Percentiles rank a stretch among this genome's conserved stretches.
Conservation (phyloP, 2,888 invertebrate species). For the Argyresthia albistria region DNA sequence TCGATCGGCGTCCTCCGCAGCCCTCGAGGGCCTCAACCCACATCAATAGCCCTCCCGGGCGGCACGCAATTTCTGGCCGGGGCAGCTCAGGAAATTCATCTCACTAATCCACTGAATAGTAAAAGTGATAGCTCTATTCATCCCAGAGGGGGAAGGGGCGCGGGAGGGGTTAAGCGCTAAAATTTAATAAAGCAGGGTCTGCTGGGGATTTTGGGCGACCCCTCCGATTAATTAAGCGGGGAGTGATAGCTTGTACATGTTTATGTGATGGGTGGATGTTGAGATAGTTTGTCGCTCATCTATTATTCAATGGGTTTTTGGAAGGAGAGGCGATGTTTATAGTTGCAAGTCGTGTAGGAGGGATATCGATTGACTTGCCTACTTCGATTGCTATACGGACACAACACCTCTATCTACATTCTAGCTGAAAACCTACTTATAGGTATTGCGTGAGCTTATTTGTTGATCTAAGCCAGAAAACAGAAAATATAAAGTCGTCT, state of each 20-base stretch:
- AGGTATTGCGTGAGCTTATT: too few relatives aligned
- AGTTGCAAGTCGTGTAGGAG: too few relatives aligned
- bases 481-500: too few relatives aligned
- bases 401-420: too few relatives aligned
- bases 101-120: constrained; percentile 69
- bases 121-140: constrained; percentile 70
- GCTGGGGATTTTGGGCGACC: constrained; percentile 41
- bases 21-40: not conserved
- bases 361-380: too few relatives aligned
- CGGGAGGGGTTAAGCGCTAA: constrained; percentile 54
- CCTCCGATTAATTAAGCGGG: constrained; percentile 54
- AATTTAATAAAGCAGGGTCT: constrained; percentile 64
- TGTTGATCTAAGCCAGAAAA: too few relatives aligned
- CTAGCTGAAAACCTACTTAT: too few relatives aligned
- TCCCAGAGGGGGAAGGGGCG: constrained; percentile 20
- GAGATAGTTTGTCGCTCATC: constrained; percentile 24
- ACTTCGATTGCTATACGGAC: too few relatives aligned
- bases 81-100: constrained; percentile 61
- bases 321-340: too few relatives aligned
- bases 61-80: constrained; percentile 19
- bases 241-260: not conserved
- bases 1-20: not conserved
- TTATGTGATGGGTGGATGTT: too few relatives aligned
- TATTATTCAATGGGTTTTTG: constrained; percentile 31
- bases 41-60: not conserved